These are phyloP conservation scores for Saccostrea glomerata DNA, from an alignment of 1,140 invertebrate species.

Conservation along the genomic window DNA sequence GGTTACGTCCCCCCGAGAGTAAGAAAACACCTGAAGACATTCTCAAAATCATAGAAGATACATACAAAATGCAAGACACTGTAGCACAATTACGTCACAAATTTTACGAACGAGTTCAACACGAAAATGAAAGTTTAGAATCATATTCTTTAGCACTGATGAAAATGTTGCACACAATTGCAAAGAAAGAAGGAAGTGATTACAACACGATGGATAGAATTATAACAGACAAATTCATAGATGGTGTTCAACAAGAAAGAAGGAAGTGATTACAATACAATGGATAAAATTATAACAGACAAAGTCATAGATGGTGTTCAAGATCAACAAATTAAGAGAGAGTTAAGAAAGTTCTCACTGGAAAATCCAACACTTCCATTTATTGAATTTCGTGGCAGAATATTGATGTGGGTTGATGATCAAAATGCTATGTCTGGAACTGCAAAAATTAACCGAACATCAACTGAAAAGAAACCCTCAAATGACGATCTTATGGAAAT, in stretches of 20 bases:
- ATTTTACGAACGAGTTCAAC: no score
- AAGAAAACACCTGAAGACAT: no score
- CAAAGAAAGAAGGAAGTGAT: no score
- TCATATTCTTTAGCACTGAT: not conserved
- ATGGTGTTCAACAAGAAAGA: no score
- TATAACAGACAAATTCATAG: no score
- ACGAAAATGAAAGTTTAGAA: not conserved
- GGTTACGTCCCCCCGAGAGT: no score
- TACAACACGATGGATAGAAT: no score
- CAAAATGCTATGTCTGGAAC: not conserved
- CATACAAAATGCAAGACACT: no score
- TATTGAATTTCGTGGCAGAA: slow-evolving; percentile 14
- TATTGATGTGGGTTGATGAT: slow-evolving; percentile 23
- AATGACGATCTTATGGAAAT: not conserved
- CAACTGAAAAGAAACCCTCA: not conserved
- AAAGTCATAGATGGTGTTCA: not conserved
- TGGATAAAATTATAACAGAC: slow-evolving; percentile 6
- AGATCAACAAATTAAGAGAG: not conserved
- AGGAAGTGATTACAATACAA: not conserved
- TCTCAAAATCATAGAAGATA: no score
- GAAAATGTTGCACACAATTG: not conserved
- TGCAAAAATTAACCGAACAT: not conserved
- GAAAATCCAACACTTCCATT: slow-evolving; percentile 7
- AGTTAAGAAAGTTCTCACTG: not conserved
- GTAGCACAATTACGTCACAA: no score